Conservation (phyloP, 2,797 vertebrate species). For the Garrulus glandarius region DNA sequence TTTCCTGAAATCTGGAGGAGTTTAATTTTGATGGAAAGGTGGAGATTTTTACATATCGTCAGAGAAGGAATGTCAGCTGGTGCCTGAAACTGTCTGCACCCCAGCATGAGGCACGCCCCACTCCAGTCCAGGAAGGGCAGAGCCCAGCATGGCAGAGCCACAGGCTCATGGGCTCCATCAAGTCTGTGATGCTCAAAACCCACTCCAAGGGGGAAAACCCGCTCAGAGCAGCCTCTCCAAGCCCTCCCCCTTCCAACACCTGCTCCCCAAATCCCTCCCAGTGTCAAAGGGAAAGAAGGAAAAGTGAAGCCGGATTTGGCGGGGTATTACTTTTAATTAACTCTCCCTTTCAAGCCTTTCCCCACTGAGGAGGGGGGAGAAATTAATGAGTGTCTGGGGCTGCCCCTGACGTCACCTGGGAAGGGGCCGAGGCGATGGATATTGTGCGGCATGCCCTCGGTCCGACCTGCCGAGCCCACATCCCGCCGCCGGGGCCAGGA, state of each 20-base stretch:
- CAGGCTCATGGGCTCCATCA: neutral
- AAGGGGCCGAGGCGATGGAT: constrained; percentile 52
- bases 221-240: neutral
- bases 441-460: constrained; percentile 70
- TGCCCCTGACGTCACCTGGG: constrained; percentile 77
- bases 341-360: constrained; percentile 70
- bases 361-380: constrained; percentile 55
- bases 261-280: constrained; percentile 66
- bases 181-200: neutral
- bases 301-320: constrained; percentile 71
- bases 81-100: neutral
- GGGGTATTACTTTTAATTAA: constrained; percentile 80
- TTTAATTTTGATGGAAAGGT: neutral
- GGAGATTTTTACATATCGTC: neutral
- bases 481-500: constrained; percentile 45
- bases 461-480: constrained; percentile 53
- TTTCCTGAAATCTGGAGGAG: neutral
- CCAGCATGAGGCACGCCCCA: neutral
- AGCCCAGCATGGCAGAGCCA: neutral
- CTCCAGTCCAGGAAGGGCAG: neutral
- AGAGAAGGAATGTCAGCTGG: neutral
- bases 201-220: neutral
- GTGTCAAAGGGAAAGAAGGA: constrained; percentile 57
- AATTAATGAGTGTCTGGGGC: constrained; percentile 80
- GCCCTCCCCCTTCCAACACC: constrained; percentile 54